These are phyloP conservation scores for Anastatus disparis DNA, from an alignment of 1,140 invertebrate species.

Conservation along the genomic window DNA sequence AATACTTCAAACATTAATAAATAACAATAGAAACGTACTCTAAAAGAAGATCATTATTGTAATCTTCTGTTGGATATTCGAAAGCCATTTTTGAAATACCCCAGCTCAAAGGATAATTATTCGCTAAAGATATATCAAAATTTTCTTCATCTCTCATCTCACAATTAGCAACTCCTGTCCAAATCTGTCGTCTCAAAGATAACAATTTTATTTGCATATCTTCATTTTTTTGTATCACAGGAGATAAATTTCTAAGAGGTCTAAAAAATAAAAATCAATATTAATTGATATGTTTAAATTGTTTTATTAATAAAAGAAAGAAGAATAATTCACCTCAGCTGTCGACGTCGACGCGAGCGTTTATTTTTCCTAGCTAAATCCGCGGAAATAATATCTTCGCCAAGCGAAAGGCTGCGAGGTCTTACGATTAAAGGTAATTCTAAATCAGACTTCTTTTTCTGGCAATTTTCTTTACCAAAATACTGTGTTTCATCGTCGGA, in stretches of 20 bases:
- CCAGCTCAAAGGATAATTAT: slow-evolving; percentile 69
- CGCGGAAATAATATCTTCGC: slow-evolving; percentile 62
- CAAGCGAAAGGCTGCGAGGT: slow-evolving; percentile 68
- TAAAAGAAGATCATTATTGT: slow-evolving; percentile 67
- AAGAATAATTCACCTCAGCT: slow-evolving; percentile 36
- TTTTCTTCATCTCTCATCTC: slow-evolving; percentile 18
- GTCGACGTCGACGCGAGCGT: slow-evolving; percentile 62
- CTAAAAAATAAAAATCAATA: slow-evolving; percentile 38
- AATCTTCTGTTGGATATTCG: slow-evolving; percentile 67
- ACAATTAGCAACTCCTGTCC: slow-evolving; percentile 61
- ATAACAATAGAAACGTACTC: slow-evolving; percentile 60
- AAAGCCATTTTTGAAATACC: slow-evolving; percentile 69
- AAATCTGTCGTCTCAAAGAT: slow-evolving; percentile 69
- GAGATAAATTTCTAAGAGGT: slow-evolving; percentile 50
- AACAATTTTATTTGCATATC: slow-evolving; percentile 70
- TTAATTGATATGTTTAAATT: no score
- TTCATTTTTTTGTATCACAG: slow-evolving; percentile 56
- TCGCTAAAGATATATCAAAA: slow-evolving; percentile 35
- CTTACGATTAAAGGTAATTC: slow-evolving; percentile 55
- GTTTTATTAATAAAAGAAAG: no score
- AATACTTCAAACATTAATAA: no score
- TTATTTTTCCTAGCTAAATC: slow-evolving; percentile 58
- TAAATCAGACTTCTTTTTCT: slow-evolving; percentile 16
- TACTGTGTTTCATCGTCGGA: slow-evolving; percentile 17
- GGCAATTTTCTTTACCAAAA: slow-evolving; percentile 5